phyloP scores from a whole-genome alignment of 2,888 invertebrate genomes.

The Omphaloscelis lunosa region DNA sequence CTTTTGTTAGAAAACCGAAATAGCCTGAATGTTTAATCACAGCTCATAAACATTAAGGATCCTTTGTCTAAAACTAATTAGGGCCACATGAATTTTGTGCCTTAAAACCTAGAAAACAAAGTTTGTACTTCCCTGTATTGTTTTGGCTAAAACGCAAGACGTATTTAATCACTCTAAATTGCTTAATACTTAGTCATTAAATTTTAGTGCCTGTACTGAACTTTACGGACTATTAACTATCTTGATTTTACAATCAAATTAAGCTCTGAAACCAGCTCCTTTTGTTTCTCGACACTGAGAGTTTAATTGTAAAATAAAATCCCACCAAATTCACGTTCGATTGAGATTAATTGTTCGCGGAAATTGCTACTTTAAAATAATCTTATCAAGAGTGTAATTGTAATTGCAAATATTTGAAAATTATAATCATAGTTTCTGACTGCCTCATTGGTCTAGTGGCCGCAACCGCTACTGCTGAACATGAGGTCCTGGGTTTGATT shows the following conservation, averaged over 20 bases:
- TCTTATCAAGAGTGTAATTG: too few relatives aligned
- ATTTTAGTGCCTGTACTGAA: constrained; percentile 28
- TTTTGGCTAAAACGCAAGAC: constrained; percentile 32
- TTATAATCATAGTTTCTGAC: too few relatives aligned
- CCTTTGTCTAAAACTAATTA: constrained; percentile 64
- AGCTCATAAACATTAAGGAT: constrained; percentile 60
- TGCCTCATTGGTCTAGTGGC: too few relatives aligned
- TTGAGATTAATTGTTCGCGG: background rate
- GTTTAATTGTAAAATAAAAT: background rate
- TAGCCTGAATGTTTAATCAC: constrained; percentile 58
- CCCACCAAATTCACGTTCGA: background rate
- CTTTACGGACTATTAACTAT: background rate
- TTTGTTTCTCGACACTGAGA: background rate
- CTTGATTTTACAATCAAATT: constrained; percentile 9
- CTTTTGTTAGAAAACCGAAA: constrained; percentile 63
- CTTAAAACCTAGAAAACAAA: constrained; percentile 35
- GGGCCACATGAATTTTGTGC: constrained; percentile 39
- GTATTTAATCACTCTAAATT: constrained; percentile 47
- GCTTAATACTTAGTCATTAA: constrained; percentile 31
- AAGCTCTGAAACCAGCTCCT: background rate
- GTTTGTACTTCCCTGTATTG: constrained; percentile 29
- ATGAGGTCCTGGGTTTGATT: too few relatives aligned
- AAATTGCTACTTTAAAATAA: background rate
- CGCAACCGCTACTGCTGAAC: too few relatives aligned
- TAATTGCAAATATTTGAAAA: too few relatives aligned